Percentiles rank a stretch among this genome's conserved stretches.
These are phyloP conservation scores for Centropristis striata DNA, from an alignment of 2,113 vertebrate species.

Conservation along the genomic window DNA sequence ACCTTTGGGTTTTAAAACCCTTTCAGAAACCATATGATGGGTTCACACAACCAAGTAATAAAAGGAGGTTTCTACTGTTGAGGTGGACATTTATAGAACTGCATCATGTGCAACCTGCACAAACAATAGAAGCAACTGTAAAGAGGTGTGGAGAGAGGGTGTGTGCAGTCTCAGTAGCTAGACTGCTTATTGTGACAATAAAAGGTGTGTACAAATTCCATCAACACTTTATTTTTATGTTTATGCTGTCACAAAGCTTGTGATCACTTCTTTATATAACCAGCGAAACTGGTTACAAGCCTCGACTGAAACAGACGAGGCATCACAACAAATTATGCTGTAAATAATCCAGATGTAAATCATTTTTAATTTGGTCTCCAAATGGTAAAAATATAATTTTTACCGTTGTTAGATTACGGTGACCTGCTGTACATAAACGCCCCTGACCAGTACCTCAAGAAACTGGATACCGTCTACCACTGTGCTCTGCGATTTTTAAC, in stretches of 20 bases:
- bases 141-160: not conserved
- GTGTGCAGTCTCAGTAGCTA: not conserved
- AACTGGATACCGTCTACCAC: no score
- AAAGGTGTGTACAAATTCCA: constrained; percentile 23
- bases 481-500: no score
- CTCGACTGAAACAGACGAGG: not conserved
- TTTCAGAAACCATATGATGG: not conserved
- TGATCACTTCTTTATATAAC: not conserved
- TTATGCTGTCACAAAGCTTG: not conserved
- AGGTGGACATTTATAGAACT: no score
- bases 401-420: no score
- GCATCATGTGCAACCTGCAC: not conserved
- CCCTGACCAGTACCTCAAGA: no score
- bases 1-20: not conserved
- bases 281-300: constrained; percentile 12
- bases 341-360: no score
- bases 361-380: no score
- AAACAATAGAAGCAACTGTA: not conserved
- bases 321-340: no score
- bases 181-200: not conserved
- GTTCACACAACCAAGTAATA: not conserved
- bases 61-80: no score
- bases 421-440: no score
- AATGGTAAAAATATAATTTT: no score
- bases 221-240: not conserved